Evolutionary conservation across 2,888 invertebrate species (phyloP).

Genomic region (Drosophila koepferae): DNA sequence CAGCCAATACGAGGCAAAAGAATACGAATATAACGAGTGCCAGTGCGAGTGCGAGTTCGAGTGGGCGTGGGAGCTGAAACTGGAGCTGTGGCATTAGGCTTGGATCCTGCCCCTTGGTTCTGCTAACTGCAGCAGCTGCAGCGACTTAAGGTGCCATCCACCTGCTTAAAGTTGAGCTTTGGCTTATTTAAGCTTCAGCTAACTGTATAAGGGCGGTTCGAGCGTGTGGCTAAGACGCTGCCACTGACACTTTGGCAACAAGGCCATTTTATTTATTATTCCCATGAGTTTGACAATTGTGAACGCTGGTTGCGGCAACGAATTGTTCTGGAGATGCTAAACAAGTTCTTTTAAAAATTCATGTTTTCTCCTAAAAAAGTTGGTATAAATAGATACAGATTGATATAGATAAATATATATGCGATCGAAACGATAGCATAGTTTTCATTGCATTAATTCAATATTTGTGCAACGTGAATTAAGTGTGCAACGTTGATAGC

Average conservation of each 20-base stretch:
- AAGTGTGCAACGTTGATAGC: slow-evolving; percentile 8
- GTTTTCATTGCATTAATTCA: not conserved
- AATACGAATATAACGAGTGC: slow-evolving; percentile 40
- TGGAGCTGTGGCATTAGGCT: slow-evolving; percentile 39
- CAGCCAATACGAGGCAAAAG: slow-evolving; percentile 28
- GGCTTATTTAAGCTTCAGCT: slow-evolving; percentile 47
- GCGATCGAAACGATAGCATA: not conserved
- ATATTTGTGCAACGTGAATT: not conserved
- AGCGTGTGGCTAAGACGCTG: not conserved
- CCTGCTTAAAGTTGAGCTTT: slow-evolving; percentile 70
- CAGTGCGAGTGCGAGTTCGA: slow-evolving; percentile 10
- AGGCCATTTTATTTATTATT: slow-evolving; percentile 68
- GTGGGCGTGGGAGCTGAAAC: not conserved
- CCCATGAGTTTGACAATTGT: slow-evolving; percentile 22
- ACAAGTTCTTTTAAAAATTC: no score
- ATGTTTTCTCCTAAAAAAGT: no score
- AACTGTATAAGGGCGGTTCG: not conserved
- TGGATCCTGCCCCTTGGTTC: not conserved
- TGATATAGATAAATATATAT: not conserved
- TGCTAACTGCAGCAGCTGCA: slow-evolving; percentile 58
- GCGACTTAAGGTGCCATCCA: slow-evolving; percentile 68
- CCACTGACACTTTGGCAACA: slow-evolving; percentile 51
- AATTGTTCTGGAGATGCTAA: no score
- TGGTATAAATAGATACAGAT: no score
- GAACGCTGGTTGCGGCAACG: slow-evolving; percentile 5